Evolutionary conservation across 2,888 invertebrate genomes (phyloP), one percentile per base, ranked within the genome.

Genomic region (Erebia palarica): DNA sequence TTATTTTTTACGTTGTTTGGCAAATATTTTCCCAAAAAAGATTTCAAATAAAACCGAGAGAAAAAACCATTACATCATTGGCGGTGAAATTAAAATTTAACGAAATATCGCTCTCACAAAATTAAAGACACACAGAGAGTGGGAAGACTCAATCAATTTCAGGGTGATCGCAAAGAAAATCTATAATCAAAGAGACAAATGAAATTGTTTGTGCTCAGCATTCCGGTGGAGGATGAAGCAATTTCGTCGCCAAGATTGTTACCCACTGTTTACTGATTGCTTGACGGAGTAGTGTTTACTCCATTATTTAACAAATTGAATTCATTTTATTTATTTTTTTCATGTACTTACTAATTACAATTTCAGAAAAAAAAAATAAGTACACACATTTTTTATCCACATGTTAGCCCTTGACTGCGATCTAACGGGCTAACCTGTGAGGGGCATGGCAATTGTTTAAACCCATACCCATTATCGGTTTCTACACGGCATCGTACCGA

Each of bases 141-240:
- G 55, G 16, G 55, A 55, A 49, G 59, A 67, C 67, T 49, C 58
- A 59, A 67, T 67, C 47, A 67, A 49, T 67, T 67, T 67, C 58
- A 59, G 59, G 18, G 16, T 55, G 55, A 55, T 21, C 21, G 47
- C 27, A 59, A 67, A 21, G 67, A 67, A 67, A 67, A 59, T 65
- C 44, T 57, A 65, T 57, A 65, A 55, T 67, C 59, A 67, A 59
- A 49, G 67, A 58, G 67, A 67, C 58, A 67, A 67, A 67, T 58
- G 59, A 67, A 67, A 67, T 49, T 67, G 67, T 59, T 67, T 67
- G 49, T 27, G 10, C 59, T 59, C 59, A 66, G 18, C 55, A 57
- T 57, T 18, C 44, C 57, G 42, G 55, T 55, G 65, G 18, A 65
- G 42, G 42, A 65, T 21, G 57, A 18, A 65, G 57, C 65, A 65